These are phyloP conservation scores for Netelia virgata DNA, from an alignment of 2,888 invertebrate genomes.

Conservation along the genomic window DNA sequence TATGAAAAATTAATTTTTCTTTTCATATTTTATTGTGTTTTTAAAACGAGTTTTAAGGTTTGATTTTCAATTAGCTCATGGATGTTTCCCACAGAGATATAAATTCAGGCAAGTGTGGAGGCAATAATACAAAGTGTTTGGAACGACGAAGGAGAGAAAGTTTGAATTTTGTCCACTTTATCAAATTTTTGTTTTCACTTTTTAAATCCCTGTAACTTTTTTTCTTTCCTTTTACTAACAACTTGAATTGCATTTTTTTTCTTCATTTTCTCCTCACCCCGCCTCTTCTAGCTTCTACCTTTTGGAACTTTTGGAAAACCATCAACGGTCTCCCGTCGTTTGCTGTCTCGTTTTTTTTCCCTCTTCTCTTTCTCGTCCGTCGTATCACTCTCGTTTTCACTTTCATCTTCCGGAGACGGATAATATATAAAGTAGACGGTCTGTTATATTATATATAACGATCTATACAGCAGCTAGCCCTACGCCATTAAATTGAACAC, in stretches of 20 bases:
- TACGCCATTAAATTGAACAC: slow-evolving; percentile 47
- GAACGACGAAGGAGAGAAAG: slow-evolving; percentile 6
- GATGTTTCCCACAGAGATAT: neutral
- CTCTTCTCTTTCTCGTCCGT: slow-evolving; percentile 20
- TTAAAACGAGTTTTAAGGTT: neutral
- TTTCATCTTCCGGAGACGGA: slow-evolving; percentile 62
- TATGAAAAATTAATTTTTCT: neutral
- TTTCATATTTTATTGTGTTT: neutral
- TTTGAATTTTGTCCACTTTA: slow-evolving; percentile 6
- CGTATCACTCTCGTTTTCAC: slow-evolving; percentile 65
- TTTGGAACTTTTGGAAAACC: slow-evolving; percentile 48
- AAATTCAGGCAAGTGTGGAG: neutral
- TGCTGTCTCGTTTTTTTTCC: slow-evolving; percentile 27
- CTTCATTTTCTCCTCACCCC: slow-evolving; percentile 14
- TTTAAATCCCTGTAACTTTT: slow-evolving; percentile 37
- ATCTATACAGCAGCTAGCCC: slow-evolving; percentile 10
- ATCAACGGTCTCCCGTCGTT: slow-evolving; percentile 44
- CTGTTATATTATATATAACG: slow-evolving; percentile 34
- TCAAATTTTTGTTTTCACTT: neutral
- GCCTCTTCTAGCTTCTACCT: slow-evolving; percentile 19
- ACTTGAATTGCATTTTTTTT: slow-evolving; percentile 63
- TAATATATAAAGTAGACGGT: slow-evolving; percentile 38
- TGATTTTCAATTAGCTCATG: neutral
- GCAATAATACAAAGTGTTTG: neutral
- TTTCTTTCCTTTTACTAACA: slow-evolving; percentile 37